phyloP scores from a whole-genome alignment of 2,797 vertebrate species.

The Acanthurus tractus region DNA sequence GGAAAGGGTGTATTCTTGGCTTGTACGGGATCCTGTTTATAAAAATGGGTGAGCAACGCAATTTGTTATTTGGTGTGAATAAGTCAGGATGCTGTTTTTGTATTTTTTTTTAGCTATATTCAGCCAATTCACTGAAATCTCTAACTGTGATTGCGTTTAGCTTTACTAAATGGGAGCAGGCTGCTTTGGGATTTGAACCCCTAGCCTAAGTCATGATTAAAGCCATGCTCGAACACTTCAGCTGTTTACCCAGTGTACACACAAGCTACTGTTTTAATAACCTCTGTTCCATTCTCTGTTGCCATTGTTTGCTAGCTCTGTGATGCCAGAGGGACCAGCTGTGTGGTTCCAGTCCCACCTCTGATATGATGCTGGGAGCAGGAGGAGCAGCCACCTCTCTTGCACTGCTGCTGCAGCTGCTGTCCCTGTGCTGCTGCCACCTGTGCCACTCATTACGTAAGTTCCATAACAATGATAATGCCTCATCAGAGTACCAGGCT shows the following conservation, averaged over 20 bases:
- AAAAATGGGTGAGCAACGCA: slow-evolving; percentile 28
- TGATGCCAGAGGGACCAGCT: slow-evolving; percentile 63
- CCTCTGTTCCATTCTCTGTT: neutral
- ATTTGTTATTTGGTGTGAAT: slow-evolving; percentile 2
- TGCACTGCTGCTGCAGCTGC: slow-evolving; percentile 74
- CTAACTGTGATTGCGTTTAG: neutral
- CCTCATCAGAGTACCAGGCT: slow-evolving; percentile 4
- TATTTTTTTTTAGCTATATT: neutral
- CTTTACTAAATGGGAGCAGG: neutral
- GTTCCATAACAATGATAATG: slow-evolving; percentile 47
- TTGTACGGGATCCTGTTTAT: slow-evolving; percentile 25
- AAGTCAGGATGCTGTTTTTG: too few species aligned
- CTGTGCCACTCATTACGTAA: slow-evolving; percentile 84
- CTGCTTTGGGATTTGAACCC: slow-evolving; percentile 15
- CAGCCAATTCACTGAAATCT: slow-evolving; percentile 4
- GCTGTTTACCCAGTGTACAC: neutral
- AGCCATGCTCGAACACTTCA: neutral
- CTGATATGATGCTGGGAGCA: slow-evolving; percentile 82
- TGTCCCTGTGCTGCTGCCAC: slow-evolving; percentile 79
- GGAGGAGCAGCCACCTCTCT: slow-evolving; percentile 69
- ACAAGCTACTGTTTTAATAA: slow-evolving; percentile 4
- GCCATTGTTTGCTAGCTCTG: slow-evolving; percentile 46
- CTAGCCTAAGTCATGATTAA: slow-evolving; percentile 13
- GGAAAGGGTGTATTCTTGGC: slow-evolving; percentile 17
- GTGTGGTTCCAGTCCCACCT: slow-evolving; percentile 63